Base-by-base conservation (phyloP, 2,888 invertebrate species). In the Monopis laevigella region DNA sequence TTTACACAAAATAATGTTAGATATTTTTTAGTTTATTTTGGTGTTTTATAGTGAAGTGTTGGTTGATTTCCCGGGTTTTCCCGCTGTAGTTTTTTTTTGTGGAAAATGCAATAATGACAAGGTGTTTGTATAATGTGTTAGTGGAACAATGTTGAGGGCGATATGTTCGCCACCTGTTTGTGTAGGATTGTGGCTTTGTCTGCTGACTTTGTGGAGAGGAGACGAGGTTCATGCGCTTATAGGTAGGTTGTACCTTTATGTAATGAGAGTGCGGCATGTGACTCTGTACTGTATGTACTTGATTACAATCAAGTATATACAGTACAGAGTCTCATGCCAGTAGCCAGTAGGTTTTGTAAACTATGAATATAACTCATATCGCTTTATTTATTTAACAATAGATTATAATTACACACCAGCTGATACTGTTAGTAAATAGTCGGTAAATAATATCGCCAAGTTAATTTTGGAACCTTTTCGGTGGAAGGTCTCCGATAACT, bases 61-160 rank as follows among this genome's bases (percentile, higher is more conserved):
- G 12, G 12, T 11, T 12, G 2, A 29, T 16, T 17, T 34, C 14
- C 36, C 48, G 48, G 46, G 52, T 58, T 51, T 52, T 49, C 47
- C 51, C 46, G 48, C 58, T 58, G 7, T 30, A 14, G 16, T 41
- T 17, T 54, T 49, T 48, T 49, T 42, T 43, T 43, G 47, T 53
- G 62, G 56, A 69, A 65, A 68, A 73, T 32, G 32, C n/a, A 19
- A 24, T 17, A 17, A 10, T 36, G 49, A 48, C 56, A 48, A 36
- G 19, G 21, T 21, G 19, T 19, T 36, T 35, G 48, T 54, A 65
- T 59, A 62, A 72, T 71, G 70, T 69, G 70, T 71, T 52, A 58
- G 69, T 48, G 66, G 71, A 65, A 78, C 69, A 71, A 78, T 78
- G 78, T 62, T 77, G 70, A 74, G 52, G 55, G 65, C 60, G 62